A percentile compares a stretch with the other conserved stretches of the same genome.
Evolutionary conservation across 2,888 invertebrate genomes (phyloP).

Genomic region (Escarpia spicata): DNA sequence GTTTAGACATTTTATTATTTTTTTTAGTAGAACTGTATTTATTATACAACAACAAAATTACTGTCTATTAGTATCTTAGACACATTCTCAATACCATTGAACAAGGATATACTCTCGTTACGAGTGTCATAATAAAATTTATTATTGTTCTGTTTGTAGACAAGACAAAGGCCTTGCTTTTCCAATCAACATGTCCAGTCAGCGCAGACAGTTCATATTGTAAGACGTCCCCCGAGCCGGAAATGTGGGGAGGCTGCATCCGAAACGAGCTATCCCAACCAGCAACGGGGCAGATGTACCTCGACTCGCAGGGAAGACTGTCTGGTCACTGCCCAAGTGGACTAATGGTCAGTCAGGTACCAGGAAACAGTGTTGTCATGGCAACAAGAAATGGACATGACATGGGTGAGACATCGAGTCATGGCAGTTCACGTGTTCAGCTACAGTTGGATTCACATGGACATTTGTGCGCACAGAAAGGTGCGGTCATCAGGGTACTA

Average conservation of each 20-base stretch:
- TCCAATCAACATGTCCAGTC: not conserved
- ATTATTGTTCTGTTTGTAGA: not conserved
- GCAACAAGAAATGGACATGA: not conserved
- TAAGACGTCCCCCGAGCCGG: not conserved
- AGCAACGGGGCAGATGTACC: not conserved
- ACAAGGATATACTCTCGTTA: too few species aligned
- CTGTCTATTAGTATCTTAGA: too few species aligned
- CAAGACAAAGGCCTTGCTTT: not conserved
- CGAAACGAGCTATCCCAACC: not conserved
- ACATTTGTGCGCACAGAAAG: not conserved
- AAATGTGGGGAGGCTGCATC: not conserved
- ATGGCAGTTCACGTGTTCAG: not conserved
- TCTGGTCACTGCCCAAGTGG: not conserved
- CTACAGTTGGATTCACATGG: not conserved
- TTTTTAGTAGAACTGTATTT: too few species aligned
- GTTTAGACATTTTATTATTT: too few species aligned
- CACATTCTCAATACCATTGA: too few species aligned
- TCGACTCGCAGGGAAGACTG: not conserved
- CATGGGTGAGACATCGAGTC: not conserved
- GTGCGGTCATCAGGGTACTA: not conserved
- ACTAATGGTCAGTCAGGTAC: not conserved
- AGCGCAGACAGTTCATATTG: not conserved
- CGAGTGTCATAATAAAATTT: not conserved
- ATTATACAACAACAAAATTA: too few species aligned
- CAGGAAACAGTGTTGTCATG: not conserved